Base-by-base conservation (phyloP, 2,113 vertebrate species). In the Seriola aureovittata region DNA sequence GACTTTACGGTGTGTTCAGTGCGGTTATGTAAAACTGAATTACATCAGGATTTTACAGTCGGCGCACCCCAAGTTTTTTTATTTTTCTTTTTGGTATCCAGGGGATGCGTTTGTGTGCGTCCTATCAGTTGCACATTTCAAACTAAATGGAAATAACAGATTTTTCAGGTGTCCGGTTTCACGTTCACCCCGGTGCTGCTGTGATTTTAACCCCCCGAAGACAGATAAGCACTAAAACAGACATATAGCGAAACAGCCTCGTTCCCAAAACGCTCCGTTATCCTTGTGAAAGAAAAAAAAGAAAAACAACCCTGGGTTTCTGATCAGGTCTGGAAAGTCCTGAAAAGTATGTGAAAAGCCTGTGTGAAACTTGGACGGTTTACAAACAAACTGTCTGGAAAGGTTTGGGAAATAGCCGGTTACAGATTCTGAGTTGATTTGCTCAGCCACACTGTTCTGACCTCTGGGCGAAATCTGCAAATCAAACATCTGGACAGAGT, bases 61-160 rank as follows among this genome's bases (percentile, higher is more conserved):
- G 4, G 60, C 17, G 5, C n/a, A 54, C 21, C 19, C n/a, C 11
- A 5, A 52, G 55, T 54, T 10, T 52, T 68, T 46, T 54, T 54
- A n/a, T 21, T 52, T 50, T 50, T 50, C 19, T 50, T 54, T 23
- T 29, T 59, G 29, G 50, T 65, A 54, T 86, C 38, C 1, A 17
- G 38, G 59, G 29, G 75, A 79, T 48, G 65, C 23, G 32, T 82
- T 72, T 59, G 55, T 65, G 77, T 75, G 10, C 69, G 46, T 79
- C 60, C 71, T 14, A 36, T 71, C 58, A 29, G 68, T 64, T 38
- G 13, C 48, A 75, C 36, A 3, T 74, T 74, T 72, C 19, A 48
- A 54, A 50, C 58, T 52, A 52, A 92, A 81, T 13, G 71, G 36
- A 82, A 57, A 85, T 85, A 90, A 75, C 86, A 86, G 84, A 89